These are phyloP conservation scores for Cyclophora albipunctata DNA, from an alignment of 2,888 invertebrate species.

Conservation along the genomic window DNA sequence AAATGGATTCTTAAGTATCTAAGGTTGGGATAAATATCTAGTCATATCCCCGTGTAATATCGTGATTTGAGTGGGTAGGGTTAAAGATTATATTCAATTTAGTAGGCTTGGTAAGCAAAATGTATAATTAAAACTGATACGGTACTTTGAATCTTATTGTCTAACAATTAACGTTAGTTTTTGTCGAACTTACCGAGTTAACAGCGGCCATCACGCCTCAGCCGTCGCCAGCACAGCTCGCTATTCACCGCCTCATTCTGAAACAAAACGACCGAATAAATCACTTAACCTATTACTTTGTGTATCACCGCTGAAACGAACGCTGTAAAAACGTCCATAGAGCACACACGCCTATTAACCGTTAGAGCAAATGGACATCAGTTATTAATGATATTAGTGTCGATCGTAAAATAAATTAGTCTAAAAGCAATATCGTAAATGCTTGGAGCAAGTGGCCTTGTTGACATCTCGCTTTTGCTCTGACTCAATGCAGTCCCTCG, in stretches of 20 bases:
- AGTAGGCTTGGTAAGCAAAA: neutral
- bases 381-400: constrained; percentile 37
- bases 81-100: neutral
- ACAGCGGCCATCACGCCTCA: constrained; percentile 78
- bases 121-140: neutral
- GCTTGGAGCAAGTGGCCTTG: constrained; percentile 52
- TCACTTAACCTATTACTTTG: constrained; percentile 17
- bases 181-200: constrained; percentile 74
- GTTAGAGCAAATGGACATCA: constrained; percentile 21
- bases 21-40: neutral
- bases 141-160: neutral
- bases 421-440: constrained; percentile 57
- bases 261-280: constrained; percentile 40
- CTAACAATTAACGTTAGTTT: neutral
- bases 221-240: constrained; percentile 40
- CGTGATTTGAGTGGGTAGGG: neutral
- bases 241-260: constrained; percentile 55
- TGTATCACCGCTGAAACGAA: constrained; percentile 5
- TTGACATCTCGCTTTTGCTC: constrained; percentile 49
- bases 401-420: constrained; percentile 55
- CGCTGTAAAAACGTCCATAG: constrained; percentile 12
- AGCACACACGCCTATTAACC: constrained; percentile 15
- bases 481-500: constrained; percentile 63
- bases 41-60: neutral
- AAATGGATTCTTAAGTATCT: neutral